Base-by-base conservation (phyloP, 2,797 vertebrate species). In the Trachurus trachurus region DNA sequence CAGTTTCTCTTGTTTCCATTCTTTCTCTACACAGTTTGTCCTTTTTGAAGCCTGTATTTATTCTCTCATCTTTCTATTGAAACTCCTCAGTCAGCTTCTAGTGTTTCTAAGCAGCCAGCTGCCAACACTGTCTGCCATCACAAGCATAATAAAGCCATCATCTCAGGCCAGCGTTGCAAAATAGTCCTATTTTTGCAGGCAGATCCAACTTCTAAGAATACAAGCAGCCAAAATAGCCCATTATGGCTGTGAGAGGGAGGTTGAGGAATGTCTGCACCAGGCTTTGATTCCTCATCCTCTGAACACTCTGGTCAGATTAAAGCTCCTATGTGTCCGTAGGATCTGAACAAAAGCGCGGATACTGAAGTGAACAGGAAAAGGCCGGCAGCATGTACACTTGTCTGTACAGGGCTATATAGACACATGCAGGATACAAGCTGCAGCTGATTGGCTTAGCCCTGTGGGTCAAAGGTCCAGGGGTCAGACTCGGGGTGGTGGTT, bases 161-260 rank as follows among this genome's bases (percentile, higher is more conserved):
- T 87, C 83, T 66, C 57, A 49, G 77, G 80, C 80, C 86, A 77
- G 65, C 65, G 8, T 61, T 75, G 65, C 85, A 83, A 87, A 88
- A 82, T 75, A 83, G 77, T 47, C 74, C 76, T 77, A 85, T 89
- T 92, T 91, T 90, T 79, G 61, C 74, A 78, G 76, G 58, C 82
- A 79, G 58, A 80, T 74, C 62, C 67, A 80, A 79, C 84, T 76
- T 90, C 89, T 88, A 88, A 92, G 82, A 91, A 91, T 89, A 86
- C 83, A 71, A 73, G 80, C 75, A 80, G 72, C 81, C 71, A 83
- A 89, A 91, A 88, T 85, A 87, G 76, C 54, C 82, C 58, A 69
- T 83, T 89, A 84, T 85, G 83, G 75, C 85, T 92, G 62, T 83
- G 81, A 82, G 83, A 84, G 79, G 68, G 82, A 81, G 69, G 66